Conservation (phyloP, 2,888 invertebrate species). For the Noctua janthe region DNA sequence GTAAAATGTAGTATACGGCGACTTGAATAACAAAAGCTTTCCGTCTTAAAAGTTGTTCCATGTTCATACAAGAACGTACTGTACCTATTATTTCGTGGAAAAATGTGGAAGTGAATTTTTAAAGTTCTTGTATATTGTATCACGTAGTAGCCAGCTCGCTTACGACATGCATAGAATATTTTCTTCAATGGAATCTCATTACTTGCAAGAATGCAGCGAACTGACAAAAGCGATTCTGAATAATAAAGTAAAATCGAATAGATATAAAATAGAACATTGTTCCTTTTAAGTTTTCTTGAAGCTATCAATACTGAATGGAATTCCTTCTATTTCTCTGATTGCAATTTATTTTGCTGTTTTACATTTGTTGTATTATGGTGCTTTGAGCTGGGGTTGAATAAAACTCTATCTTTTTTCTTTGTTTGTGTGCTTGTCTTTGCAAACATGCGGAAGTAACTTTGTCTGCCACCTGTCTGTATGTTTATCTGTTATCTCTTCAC, state of each 20-base stretch:
- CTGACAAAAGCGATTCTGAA: conserved; percentile 42
- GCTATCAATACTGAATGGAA: conserved; percentile 23
- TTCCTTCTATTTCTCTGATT: neutral
- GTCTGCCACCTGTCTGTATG: neutral
- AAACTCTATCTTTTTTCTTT: neutral
- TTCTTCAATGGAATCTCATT: conserved; percentile 51
- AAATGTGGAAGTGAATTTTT: conserved; percentile 13
- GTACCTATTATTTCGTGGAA: conserved; percentile 8
- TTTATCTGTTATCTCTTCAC: neutral
- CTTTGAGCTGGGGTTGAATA: neutral
- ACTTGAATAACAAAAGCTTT: neutral
- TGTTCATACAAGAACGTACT: neutral
- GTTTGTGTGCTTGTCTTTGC: no score
- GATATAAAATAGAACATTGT: conserved; percentile 19
- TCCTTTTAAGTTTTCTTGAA: conserved; percentile 18
- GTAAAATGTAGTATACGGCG: neutral
- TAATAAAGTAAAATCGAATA: conserved; percentile 39
- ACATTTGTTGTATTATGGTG: neutral
- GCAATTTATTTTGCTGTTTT: conserved; percentile 7
- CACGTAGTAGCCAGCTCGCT: conserved; percentile 34
- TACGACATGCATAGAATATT: conserved; percentile 27
- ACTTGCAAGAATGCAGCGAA: conserved; percentile 39
- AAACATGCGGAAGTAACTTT: neutral
- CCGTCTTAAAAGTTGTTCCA: neutral
- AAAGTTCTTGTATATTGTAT: conserved; percentile 26